Percentiles rank a stretch among this genome's conserved stretches.
Conservation (phyloP, 2,113 vertebrate species). For the Calyptomena viridis region DNA sequence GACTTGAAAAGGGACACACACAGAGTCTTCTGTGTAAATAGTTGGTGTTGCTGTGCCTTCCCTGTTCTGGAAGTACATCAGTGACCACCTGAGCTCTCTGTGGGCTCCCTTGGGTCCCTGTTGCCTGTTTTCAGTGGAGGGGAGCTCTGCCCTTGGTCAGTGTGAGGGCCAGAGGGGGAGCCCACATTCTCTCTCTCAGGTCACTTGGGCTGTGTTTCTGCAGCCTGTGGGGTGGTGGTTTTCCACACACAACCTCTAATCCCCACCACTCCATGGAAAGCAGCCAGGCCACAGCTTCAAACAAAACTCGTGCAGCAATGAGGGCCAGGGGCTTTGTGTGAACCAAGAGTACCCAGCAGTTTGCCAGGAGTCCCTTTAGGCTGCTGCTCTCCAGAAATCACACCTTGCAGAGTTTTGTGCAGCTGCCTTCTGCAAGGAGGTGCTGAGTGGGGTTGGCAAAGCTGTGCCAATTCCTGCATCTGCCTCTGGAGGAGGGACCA, state of each 20-base stretch:
- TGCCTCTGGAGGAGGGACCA: background rate
- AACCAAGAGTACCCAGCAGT: background rate
- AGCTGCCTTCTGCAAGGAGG: background rate
- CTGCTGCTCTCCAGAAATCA: constrained; percentile 15
- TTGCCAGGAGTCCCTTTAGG: background rate
- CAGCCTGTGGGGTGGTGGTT: background rate
- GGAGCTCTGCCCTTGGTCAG: background rate
- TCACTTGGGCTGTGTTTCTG: background rate
- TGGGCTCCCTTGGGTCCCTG: background rate
- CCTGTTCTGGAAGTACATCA: background rate
- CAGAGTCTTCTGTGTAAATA: background rate
- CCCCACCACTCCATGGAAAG: background rate
- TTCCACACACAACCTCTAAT: background rate
- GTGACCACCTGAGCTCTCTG: background rate
- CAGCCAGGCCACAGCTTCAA: background rate
- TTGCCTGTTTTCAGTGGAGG: background rate
- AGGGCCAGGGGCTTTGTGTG: background rate
- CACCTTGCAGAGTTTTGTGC: background rate
- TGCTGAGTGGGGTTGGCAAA: background rate
- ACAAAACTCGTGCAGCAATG: background rate
- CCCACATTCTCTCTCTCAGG: background rate
- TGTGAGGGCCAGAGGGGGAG: background rate
- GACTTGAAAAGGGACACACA: background rate
- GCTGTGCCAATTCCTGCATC: background rate
- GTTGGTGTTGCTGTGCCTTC: background rate